These are phyloP conservation scores for Malaclemys terrapin DNA, from an alignment of 2,113 vertebrate genomes.

Conservation along the genomic window DNA sequence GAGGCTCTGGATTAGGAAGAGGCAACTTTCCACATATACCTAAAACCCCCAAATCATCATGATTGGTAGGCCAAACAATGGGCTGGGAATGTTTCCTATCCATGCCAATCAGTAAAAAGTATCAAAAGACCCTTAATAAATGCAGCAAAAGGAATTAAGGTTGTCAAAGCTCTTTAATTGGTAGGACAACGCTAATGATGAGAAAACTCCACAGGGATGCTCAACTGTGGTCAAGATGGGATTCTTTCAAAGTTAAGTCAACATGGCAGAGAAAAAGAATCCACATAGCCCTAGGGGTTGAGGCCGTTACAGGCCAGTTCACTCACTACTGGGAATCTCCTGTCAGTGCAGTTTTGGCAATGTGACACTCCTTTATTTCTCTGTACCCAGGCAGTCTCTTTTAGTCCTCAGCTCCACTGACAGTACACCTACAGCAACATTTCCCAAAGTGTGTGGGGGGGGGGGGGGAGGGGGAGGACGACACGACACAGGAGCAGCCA, in stretches of 20 bases:
- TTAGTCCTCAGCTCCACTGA: fast-evolving
- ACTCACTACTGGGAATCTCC: neutral
- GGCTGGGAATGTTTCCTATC: neutral
- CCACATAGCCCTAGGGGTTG: neutral
- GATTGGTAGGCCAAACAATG: neutral
- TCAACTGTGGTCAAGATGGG: constrained; percentile 64
- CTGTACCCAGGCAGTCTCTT: constrained; percentile 9
- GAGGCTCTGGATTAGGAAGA: neutral
- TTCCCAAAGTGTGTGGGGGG: neutral
- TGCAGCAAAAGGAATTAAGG: neutral
- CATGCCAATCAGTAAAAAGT: neutral
- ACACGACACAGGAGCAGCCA: neutral
- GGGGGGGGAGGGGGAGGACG: neutral
- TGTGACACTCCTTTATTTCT: constrained; percentile 62
- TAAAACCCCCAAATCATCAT: neutral
- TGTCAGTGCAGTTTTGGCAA: constrained; percentile 25
- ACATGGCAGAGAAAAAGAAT: constrained; percentile 62
- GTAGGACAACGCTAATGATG: constrained; percentile 62
- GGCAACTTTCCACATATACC: neutral
- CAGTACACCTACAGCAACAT: constrained; percentile 16
- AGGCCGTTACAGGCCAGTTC: constrained; percentile 57
- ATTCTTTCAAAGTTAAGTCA: constrained; percentile 62
- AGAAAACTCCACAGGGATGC: constrained; percentile 44
- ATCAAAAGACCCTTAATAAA: constrained; percentile 29
- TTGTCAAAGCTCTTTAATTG: constrained; percentile 38